These are phyloP conservation scores for Semaprochilodus insignis DNA, from an alignment of 2,797 vertebrate genomes.

Conservation along the genomic window DNA sequence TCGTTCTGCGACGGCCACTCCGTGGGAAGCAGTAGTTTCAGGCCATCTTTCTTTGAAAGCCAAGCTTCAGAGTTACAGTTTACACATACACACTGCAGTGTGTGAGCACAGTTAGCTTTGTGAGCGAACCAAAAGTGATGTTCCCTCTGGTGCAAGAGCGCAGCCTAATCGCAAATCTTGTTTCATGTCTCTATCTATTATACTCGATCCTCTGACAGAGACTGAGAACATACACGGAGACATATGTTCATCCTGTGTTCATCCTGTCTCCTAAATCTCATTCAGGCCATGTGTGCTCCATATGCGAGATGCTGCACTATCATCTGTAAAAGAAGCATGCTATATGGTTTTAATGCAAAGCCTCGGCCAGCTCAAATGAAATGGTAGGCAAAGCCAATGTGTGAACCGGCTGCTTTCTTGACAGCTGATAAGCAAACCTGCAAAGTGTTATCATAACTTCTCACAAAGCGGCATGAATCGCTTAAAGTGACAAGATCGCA, in stretches of 20 bases:
- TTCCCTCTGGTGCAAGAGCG: slow-evolving; percentile 24
- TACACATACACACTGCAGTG: slow-evolving; percentile 24
- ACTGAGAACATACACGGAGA: slow-evolving; percentile 19
- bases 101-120: slow-evolving; percentile 39
- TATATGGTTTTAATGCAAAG: background rate
- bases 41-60: slow-evolving; percentile 29
- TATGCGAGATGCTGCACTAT: background rate
- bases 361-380: background rate
- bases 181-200: slow-evolving; percentile 43
- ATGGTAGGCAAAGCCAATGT: background rate
- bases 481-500: background rate
- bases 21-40: slow-evolving; percentile 24
- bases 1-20: slow-evolving; percentile 33
- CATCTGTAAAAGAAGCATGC: background rate
- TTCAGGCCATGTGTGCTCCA: slow-evolving; percentile 1
- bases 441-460: slow-evolving; percentile 21
- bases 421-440: too few relatives aligned
- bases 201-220: slow-evolving; percentile 23
- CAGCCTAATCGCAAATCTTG: slow-evolving; percentile 34
- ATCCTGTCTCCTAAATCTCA: slow-evolving; percentile 26
- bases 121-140: slow-evolving; percentile 30
- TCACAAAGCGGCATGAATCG: background rate
- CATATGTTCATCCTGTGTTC: slow-evolving; percentile 22
- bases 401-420: background rate
- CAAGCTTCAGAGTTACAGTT: slow-evolving; percentile 42